Conservation (phyloP, 2,113 vertebrate species). For the Dicaeum eximium region DNA sequence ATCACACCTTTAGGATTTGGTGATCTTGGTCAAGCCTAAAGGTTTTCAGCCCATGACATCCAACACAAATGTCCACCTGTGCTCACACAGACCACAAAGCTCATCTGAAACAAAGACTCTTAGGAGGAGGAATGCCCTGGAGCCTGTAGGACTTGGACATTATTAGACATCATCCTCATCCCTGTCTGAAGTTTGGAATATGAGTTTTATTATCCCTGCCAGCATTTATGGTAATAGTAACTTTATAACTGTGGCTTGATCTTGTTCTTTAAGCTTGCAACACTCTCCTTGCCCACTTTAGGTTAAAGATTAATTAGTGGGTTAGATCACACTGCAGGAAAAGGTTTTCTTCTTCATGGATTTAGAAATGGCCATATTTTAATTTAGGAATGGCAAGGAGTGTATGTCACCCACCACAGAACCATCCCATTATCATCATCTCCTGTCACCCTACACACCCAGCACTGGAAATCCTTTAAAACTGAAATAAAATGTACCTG, state of each 20-base stretch:
- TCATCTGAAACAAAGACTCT: neutral
- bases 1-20: neutral
- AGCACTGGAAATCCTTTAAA: neutral
- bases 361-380: neutral
- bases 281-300: neutral
- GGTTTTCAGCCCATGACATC: neutral
- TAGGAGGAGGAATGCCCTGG: neutral
- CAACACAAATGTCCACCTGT: neutral
- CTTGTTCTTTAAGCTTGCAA: neutral
- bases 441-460: neutral
- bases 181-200: neutral
- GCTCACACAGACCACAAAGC: neutral
- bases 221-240: neutral
- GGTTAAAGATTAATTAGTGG: neutral
- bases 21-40: neutral
- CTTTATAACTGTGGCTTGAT: neutral
- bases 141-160: neutral
- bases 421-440: neutral
- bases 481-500: conserved; percentile 47
- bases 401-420: neutral
- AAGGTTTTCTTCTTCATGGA: neutral
- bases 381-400: neutral
- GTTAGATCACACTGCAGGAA: neutral
- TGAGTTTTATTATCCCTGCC: neutral
- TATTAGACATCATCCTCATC: neutral